Percentiles rank a stretch among this genome's conserved stretches.
phyloP scores from a whole-genome alignment of 2,113 vertebrate genomes.

The Corythoichthys haematopterus region DNA sequence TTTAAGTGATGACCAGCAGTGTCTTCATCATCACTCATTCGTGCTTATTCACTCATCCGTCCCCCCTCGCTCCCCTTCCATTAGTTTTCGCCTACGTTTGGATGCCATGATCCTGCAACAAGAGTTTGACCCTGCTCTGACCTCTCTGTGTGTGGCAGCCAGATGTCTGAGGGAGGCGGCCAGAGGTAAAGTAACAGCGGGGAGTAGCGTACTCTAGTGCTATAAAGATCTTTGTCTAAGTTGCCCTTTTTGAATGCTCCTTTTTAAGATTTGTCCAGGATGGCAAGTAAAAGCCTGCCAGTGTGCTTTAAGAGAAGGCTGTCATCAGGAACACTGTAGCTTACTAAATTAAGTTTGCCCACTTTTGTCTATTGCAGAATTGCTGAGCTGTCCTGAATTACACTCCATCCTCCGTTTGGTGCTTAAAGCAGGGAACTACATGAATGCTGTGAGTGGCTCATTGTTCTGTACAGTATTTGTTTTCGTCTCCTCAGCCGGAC shows the following conservation, averaged over 20 bases:
- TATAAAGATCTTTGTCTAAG: constrained; percentile 21
- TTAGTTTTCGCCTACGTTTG: constrained; percentile 73
- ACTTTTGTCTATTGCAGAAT: constrained; percentile 59
- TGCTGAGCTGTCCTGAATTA: constrained; percentile 77
- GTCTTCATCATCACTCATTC: constrained; percentile 28
- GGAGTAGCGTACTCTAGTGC: constrained; percentile 35
- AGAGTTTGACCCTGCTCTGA: constrained; percentile 78
- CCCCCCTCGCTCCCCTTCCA: constrained; percentile 26
- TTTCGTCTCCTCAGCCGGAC: constrained; percentile 19
- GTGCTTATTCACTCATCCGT: constrained; percentile 17
- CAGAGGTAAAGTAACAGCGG: constrained; percentile 69
- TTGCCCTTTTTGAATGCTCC: constrained; percentile 18
- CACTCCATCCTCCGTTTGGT: constrained; percentile 78
- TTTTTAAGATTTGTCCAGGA: constrained; percentile 12
- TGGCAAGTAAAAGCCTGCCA: constrained; percentile 10
- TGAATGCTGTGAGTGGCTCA: constrained; percentile 75
- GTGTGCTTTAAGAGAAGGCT: constrained; percentile 6
- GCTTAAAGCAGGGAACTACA: constrained; percentile 80
- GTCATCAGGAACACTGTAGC: background rate
- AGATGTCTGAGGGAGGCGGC: constrained; percentile 76
- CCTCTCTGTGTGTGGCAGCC: constrained; percentile 78
- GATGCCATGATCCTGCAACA: constrained; percentile 78
- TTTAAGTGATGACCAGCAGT: constrained; percentile 40
- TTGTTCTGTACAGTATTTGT: background rate
- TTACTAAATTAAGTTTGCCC: background rate